phyloP scores from a whole-genome alignment of 2,888 invertebrate genomes.

The Agriopis leucophaearia region DNA sequence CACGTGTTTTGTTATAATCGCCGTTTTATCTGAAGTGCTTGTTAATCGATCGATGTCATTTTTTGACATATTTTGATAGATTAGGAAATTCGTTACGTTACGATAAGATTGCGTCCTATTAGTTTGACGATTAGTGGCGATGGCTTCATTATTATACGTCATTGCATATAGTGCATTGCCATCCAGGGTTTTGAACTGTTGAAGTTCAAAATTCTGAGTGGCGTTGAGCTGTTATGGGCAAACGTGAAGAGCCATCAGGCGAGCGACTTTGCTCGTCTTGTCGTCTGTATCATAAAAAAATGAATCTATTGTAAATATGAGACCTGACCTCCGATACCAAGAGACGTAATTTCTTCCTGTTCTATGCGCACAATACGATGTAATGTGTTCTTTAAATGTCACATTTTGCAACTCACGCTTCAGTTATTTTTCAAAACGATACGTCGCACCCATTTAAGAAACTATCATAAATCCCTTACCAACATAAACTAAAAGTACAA shows the following conservation, averaged over 20 bases:
- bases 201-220: too few relatives aligned
- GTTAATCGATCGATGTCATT: conserved; percentile 50
- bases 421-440: conserved; percentile 11
- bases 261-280: too few relatives aligned
- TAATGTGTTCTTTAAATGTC: neutral
- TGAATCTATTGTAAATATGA: too few relatives aligned
- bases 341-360: too few relatives aligned
- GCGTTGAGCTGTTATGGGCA: too few relatives aligned
- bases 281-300: too few relatives aligned
- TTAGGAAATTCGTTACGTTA: conserved; percentile 46
- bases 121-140: conserved; percentile 32
- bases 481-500: conserved; percentile 71
- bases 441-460: conserved; percentile 38
- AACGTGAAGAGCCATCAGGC: too few relatives aligned
- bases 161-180: too few relatives aligned
- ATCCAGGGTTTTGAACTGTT: too few relatives aligned
- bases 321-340: too few relatives aligned
- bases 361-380: too few relatives aligned
- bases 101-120: conserved; percentile 41
- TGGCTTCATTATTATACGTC: conserved; percentile 24
- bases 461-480: conserved; percentile 48
- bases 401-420: conserved; percentile 5
- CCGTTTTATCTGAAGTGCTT: conserved; percentile 63
- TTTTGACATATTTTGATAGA: conserved; percentile 56
- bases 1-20: conserved; percentile 73